Conservation (phyloP, 2,113 vertebrate species). For the Leuciscus idus region DNA sequence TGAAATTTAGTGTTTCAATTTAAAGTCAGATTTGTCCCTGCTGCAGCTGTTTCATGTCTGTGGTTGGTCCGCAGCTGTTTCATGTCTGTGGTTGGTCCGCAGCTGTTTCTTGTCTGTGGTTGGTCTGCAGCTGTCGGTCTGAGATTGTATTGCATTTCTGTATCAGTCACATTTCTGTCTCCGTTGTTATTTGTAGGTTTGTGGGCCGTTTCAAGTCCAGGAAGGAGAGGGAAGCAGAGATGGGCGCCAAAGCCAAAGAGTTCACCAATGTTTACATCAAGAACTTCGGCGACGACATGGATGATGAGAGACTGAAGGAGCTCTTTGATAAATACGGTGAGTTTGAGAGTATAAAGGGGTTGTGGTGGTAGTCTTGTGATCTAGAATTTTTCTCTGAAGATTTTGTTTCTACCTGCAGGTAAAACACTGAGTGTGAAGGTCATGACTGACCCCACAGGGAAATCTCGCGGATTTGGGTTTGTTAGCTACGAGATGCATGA, state of each 20-base stretch:
- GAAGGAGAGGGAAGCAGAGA: slow-evolving; percentile 95
- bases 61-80: slow-evolving; percentile 25
- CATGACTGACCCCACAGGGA: slow-evolving; percentile 94
- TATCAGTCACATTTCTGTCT: slow-evolving; percentile 50
- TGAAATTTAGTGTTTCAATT: not conserved
- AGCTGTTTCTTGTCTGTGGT: slow-evolving; percentile 5
- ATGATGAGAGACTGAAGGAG: slow-evolving; percentile 90
- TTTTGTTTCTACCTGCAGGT: slow-evolving; percentile 74
- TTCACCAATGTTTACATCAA: slow-evolving; percentile 99
- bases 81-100: not conserved
- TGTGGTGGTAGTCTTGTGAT: not conserved
- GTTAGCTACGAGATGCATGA: slow-evolving; percentile 98
- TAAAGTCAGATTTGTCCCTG: not conserved
- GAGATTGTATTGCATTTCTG: slow-evolving; percentile 50
- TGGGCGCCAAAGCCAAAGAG: slow-evolving; percentile 97
- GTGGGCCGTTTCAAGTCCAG: slow-evolving; percentile 98
- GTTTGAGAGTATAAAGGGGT: slow-evolving; percentile 1
- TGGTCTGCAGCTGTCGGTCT: slow-evolving; percentile 52
- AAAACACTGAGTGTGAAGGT: slow-evolving; percentile 98
- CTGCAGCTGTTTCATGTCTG: not conserved
- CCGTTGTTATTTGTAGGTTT: slow-evolving; percentile 78
- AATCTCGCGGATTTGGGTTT: slow-evolving; percentile 98
- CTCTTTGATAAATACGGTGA: slow-evolving; percentile 95
- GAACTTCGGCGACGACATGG: slow-evolving; percentile 97
- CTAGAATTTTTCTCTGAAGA: not conserved